A percentile compares a stretch with the other conserved stretches of the same genome.
Conservation (phyloP, 2,113 vertebrate species). For the Corvus hawaiiensis region DNA sequence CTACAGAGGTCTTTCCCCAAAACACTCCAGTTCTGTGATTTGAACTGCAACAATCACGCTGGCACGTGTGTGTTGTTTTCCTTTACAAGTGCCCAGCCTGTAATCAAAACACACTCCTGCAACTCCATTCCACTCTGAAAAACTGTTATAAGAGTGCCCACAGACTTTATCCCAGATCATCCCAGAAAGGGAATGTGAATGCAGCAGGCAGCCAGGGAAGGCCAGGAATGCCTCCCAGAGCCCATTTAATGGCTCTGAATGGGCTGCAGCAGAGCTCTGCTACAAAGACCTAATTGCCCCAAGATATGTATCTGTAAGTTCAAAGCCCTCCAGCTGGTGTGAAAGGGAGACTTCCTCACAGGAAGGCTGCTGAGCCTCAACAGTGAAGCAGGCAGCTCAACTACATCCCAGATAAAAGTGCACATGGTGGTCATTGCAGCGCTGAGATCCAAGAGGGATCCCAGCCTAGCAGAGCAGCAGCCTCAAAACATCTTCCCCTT, state of each 20-base stretch:
- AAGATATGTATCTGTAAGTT: fast-evolving
- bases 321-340: neutral
- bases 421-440: fast-evolving
- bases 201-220: neutral
- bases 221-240: neutral
- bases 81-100: neutral
- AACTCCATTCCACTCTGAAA: neutral
- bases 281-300: neutral
- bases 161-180: neutral
- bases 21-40: neutral
- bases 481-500: neutral
- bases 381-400: neutral
- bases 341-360: neutral
- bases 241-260: no score
- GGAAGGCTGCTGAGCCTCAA: neutral
- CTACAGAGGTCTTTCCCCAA: neutral
- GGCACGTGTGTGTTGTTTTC: fast-evolving
- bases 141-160: neutral
- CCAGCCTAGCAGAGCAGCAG: neutral
- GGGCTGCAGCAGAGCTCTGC: neutral
- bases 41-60: neutral
- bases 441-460: fast-evolving
- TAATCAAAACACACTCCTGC: neutral
- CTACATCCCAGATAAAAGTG: no score
- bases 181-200: neutral